Evolutionary conservation across 2,888 invertebrate species (phyloP).

Genomic region (Mythimna ferrago): DNA sequence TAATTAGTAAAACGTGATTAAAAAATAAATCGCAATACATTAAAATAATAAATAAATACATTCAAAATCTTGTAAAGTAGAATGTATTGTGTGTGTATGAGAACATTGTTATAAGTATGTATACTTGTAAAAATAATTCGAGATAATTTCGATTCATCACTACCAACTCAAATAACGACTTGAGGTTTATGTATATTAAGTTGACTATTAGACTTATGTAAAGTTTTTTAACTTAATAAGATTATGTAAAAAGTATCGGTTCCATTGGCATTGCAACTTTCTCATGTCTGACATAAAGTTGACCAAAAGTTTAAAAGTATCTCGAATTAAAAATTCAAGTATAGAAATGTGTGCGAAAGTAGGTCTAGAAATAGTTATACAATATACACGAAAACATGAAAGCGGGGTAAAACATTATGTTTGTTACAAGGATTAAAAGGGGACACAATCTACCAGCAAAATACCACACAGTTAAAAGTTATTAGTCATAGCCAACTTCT

Average conservation of each 20-base stretch:
- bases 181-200: too few species aligned
- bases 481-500: slow-evolving; percentile 13
- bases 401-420: slow-evolving; percentile 16
- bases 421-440: background rate
- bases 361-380: slow-evolving; percentile 18
- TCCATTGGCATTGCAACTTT: too few species aligned
- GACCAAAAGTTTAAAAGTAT: too few species aligned
- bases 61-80: slow-evolving; percentile 29
- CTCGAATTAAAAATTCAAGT: too few species aligned
- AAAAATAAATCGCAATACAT: slow-evolving; percentile 17
- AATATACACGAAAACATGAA: slow-evolving; percentile 6
- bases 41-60: slow-evolving; percentile 18
- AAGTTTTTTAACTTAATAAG: too few species aligned
- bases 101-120: slow-evolving; percentile 5
- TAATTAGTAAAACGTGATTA: slow-evolving; percentile 6
- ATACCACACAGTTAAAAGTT: slow-evolving; percentile 18
- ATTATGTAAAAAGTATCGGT: too few species aligned
- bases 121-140: too few species aligned
- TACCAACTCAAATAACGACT: too few species aligned
- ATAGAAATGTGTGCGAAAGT: slow-evolving; percentile 38
- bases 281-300: too few species aligned
- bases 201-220: too few species aligned
- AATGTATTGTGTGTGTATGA: slow-evolving; percentile 20
- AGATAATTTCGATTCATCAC: too few species aligned
- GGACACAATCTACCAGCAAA: slow-evolving; percentile 14